Conservation (phyloP, 2,797 vertebrate genomes). For the Paedocypris micromegethes region DNA sequence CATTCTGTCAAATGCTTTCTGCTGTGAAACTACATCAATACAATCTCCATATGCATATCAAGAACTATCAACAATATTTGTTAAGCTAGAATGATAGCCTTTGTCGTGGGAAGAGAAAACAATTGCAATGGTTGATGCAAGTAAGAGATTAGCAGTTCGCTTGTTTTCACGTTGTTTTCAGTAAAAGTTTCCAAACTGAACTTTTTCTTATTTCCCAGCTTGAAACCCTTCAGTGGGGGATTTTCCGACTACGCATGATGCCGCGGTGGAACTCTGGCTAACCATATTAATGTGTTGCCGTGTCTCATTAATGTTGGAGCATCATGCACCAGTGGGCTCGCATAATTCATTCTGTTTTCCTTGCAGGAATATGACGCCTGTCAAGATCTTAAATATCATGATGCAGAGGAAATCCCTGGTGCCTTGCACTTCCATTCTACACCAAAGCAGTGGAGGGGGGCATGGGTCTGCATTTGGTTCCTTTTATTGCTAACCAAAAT, state of each 20-base stretch:
- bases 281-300: slow-evolving; percentile 36
- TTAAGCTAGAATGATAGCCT: too few species aligned
- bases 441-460: background rate
- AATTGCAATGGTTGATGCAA: too few species aligned
- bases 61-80: too few species aligned
- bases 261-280: slow-evolving; percentile 43
- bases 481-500: too few species aligned
- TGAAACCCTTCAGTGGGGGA: slow-evolving; percentile 8
- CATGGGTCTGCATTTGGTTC: background rate
- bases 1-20: background rate
- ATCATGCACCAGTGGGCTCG: slow-evolving; percentile 37
- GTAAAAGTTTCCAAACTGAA: slow-evolving; percentile 1
- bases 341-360: slow-evolving; percentile 47
- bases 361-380: slow-evolving; percentile 60
- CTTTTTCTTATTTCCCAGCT: slow-evolving; percentile 4
- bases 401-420: slow-evolving; percentile 45
- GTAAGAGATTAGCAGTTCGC: too few species aligned
- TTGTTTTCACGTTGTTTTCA: background rate
- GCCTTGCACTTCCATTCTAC: slow-evolving; percentile 20
- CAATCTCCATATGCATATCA: too few species aligned
- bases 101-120: too few species aligned
- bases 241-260: slow-evolving; percentile 51
- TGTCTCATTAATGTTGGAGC: slow-evolving; percentile 59
- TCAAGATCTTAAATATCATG: slow-evolving; percentile 48
- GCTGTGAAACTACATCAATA: too few species aligned